These are phyloP conservation scores for Perodicticus potto DNA, from an alignment of 2,797 vertebrate species.

Conservation along the genomic window DNA sequence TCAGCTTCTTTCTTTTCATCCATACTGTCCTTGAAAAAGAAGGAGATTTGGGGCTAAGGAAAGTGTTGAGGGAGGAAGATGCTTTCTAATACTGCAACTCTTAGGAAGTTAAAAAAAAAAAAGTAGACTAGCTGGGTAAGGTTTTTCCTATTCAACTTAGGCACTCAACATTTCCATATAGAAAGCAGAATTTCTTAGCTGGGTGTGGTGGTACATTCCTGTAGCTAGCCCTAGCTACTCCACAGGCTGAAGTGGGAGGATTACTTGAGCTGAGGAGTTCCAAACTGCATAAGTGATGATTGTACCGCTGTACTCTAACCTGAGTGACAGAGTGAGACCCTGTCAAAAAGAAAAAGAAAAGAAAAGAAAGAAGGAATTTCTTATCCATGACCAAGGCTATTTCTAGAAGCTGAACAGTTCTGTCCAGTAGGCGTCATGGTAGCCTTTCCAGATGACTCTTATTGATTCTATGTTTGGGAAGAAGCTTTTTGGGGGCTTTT, in stretches of 20 bases:
- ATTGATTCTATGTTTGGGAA: constrained; percentile 43
- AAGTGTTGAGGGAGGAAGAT: background rate
- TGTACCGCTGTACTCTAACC: background rate
- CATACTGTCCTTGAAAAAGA: background rate
- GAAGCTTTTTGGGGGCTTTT: background rate
- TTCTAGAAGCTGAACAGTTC: background rate
- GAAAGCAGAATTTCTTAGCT: background rate
- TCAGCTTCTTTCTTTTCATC: background rate
- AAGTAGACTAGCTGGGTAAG: background rate
- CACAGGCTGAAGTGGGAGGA: background rate
- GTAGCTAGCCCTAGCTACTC: background rate
- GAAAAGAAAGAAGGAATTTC: background rate
- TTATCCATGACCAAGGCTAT: background rate
- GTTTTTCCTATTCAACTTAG: background rate
- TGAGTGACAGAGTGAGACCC: background rate
- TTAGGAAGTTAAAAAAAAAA: background rate
- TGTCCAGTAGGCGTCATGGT: background rate
- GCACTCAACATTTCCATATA: background rate
- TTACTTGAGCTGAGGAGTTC: background rate
- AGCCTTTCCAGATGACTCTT: background rate
- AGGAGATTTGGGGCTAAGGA: background rate
- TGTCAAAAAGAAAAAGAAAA: background rate
- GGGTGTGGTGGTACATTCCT: background rate
- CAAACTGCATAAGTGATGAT: background rate
- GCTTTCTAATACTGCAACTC: background rate